A percentile compares a stretch with the other conserved stretches of the same genome.
Evolutionary conservation across 2,888 invertebrate genomes (phyloP).

Genomic region (Stenolophus ochropezus): DNA sequence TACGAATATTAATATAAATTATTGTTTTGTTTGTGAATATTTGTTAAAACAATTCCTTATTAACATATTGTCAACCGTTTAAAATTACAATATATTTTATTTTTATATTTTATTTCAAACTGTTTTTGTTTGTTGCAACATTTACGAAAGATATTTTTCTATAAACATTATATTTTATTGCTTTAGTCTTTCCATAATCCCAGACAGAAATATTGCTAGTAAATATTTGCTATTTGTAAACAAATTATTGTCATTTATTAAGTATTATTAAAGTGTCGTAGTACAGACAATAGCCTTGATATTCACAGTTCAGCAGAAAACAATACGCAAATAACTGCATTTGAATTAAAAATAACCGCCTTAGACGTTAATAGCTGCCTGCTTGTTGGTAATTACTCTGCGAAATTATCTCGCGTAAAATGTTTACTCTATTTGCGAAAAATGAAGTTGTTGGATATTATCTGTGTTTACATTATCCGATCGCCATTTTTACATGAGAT

Average conservation of each 20-base stretch:
- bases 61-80: too few species aligned
- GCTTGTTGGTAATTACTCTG: background rate
- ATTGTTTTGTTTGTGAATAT: too few species aligned
- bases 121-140: too few species aligned
- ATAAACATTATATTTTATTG: too few species aligned
- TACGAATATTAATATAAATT: too few species aligned
- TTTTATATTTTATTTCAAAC: too few species aligned
- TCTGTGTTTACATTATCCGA: background rate
- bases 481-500: slow-evolving; percentile 21
- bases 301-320: slow-evolving; percentile 9
- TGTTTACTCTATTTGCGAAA: background rate
- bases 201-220: background rate
- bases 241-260: background rate
- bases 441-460: slow-evolving; percentile 1
- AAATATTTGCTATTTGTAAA: background rate
- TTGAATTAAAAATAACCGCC: slow-evolving; percentile 23
- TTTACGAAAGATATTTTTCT: too few species aligned
- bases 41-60: too few species aligned
- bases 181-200: too few species aligned
- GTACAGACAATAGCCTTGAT: slow-evolving; percentile 19
- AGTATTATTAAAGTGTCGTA: slow-evolving; percentile 14
- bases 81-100: too few species aligned
- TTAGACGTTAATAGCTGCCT: background rate
- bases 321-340: slow-evolving; percentile 23
- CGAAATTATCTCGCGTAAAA: slow-evolving; percentile 6